phyloP scores from a whole-genome alignment of 1,140 invertebrate species.

The Physella acuta region DNA sequence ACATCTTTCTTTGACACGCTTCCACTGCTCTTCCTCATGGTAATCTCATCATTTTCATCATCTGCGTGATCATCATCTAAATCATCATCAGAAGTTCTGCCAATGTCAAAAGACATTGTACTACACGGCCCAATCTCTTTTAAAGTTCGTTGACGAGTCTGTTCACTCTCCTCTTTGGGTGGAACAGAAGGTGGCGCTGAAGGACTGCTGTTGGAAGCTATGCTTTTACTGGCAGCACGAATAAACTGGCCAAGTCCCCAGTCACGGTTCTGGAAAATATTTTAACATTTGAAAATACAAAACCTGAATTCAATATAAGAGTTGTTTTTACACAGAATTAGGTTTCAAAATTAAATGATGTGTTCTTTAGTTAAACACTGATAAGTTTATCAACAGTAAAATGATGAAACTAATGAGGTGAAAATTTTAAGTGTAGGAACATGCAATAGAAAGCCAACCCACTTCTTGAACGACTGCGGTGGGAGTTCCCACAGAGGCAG shows the following conservation, averaged over 20 bases:
- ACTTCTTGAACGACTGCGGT: constrained; percentile 1
- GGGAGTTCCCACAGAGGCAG: neutral
- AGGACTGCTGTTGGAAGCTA: neutral
- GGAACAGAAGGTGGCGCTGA: neutral
- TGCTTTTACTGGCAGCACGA: neutral
- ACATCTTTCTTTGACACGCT: neutral
- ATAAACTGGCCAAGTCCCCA: constrained; percentile 3
- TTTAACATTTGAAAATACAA: too few relatives aligned
- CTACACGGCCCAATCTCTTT: neutral
- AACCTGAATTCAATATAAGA: neutral
- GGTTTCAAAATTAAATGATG: neutral
- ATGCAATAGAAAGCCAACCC: neutral
- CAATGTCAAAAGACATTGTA: constrained; percentile 12
- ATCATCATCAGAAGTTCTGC: neutral
- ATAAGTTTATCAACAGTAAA: too few relatives aligned
- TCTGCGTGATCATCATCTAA: neutral
- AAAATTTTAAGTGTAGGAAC: neutral
- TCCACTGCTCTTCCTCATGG: neutral
- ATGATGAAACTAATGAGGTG: too few relatives aligned
- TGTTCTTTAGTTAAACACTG: too few relatives aligned
- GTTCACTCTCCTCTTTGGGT: neutral
- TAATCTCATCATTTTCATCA: neutral
- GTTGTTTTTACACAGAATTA: neutral
- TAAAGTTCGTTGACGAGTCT: neutral
- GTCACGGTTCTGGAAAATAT: too few relatives aligned